phyloP scores from a whole-genome alignment of 2,797 vertebrate genomes.

The Distichodus sexfasciatus region DNA sequence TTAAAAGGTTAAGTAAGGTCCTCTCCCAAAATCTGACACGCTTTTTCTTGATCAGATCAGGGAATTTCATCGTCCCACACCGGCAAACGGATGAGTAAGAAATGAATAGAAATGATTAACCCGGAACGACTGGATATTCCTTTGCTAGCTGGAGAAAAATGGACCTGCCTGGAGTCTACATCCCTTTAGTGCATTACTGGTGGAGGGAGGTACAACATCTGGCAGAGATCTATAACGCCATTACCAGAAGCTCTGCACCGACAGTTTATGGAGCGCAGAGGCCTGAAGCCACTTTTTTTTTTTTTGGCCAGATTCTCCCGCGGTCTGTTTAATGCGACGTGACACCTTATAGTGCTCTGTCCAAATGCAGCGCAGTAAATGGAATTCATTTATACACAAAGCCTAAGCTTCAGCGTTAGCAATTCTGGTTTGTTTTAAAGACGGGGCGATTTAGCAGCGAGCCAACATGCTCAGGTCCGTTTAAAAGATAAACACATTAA shows the following conservation, averaged over 20 bases:
- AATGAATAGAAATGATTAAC: background rate
- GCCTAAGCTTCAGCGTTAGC: background rate
- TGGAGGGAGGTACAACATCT: slow-evolving; percentile 61
- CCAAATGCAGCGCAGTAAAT: background rate
- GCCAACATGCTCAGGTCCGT: background rate
- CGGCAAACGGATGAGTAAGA: background rate
- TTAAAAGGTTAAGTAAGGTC: too few relatives aligned
- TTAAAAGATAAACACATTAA: background rate
- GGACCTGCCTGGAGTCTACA: slow-evolving; percentile 48
- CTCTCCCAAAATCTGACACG: background rate
- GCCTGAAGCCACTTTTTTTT: slow-evolving; percentile 34
- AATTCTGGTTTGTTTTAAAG: slow-evolving; percentile 11
- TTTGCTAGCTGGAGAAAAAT: slow-evolving; percentile 55
- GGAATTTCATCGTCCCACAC: background rate
- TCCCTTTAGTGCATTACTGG: slow-evolving; percentile 52
- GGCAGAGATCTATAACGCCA: slow-evolving; percentile 67
- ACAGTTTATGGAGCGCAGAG: slow-evolving; percentile 56
- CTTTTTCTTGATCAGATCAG: background rate
- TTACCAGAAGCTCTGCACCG: slow-evolving; percentile 58
- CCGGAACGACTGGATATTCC: background rate
- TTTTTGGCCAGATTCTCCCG: background rate
- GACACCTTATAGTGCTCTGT: background rate
- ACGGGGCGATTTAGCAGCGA: background rate
- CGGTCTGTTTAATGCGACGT: background rate
- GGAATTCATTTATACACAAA: background rate